Evolutionary conservation across 2,888 invertebrate species (phyloP).

Genomic region (Agriopis marginaria): DNA sequence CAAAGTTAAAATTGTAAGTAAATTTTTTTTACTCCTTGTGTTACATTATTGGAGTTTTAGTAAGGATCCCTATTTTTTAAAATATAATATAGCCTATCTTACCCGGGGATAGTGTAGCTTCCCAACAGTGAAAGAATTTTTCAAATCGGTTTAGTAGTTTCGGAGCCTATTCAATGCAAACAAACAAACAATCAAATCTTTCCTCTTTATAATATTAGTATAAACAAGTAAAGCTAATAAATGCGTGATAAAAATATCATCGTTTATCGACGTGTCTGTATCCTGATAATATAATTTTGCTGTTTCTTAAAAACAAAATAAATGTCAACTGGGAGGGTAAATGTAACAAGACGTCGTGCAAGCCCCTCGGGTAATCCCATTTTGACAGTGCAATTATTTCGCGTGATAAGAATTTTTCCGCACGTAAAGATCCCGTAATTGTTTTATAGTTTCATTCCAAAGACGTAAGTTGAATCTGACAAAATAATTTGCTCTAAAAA

Average conservation of each 20-base stretch:
- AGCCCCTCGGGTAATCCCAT: slow-evolving; percentile 38
- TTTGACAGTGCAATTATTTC: slow-evolving; percentile 46
- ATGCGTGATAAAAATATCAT: background rate
- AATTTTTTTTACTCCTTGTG: too few relatives aligned
- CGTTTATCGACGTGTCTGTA: background rate
- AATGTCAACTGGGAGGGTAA: slow-evolving; percentile 19
- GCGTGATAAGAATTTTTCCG: slow-evolving; percentile 40
- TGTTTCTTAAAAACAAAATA: slow-evolving; percentile 20
- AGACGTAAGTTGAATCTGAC: slow-evolving; percentile 2
- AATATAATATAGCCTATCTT: too few relatives aligned
- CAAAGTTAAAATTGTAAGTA: too few relatives aligned
- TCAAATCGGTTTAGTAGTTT: too few relatives aligned
- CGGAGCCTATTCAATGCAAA: too few relatives aligned
- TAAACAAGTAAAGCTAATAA: too few relatives aligned
- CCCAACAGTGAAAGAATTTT: too few relatives aligned
- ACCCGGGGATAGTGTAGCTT: too few relatives aligned
- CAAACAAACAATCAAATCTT: too few relatives aligned
- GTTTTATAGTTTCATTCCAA: slow-evolving; percentile 32
- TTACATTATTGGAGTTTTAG: too few relatives aligned
- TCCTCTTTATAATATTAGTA: too few relatives aligned
- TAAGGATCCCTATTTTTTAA: too few relatives aligned
- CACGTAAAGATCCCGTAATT: slow-evolving; percentile 30
- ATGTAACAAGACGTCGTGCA: slow-evolving; percentile 16
- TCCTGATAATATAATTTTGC: slow-evolving; percentile 21
- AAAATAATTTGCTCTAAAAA: background rate